A percentile compares a stretch with the other conserved stretches of the same genome.
These are phyloP conservation scores for Bombus difficillimus DNA, from an alignment of 1,140 invertebrate genomes.

Conservation along the genomic window DNA sequence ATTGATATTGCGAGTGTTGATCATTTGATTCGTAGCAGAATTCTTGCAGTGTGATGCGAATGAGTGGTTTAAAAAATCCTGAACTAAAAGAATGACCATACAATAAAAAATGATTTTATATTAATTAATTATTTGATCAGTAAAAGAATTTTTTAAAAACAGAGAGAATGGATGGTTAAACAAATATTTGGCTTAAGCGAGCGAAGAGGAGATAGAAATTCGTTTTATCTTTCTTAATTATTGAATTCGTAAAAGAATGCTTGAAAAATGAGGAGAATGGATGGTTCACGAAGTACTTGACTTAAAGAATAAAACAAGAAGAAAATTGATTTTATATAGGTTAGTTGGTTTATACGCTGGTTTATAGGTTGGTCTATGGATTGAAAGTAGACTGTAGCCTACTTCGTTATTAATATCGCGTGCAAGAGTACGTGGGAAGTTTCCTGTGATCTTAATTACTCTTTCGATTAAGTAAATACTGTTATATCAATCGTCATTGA, in stretches of 20 bases:
- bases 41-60: background rate
- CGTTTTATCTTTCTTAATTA: background rate
- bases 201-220: background rate
- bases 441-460: slow-evolving; percentile 13
- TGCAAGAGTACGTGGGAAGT: background rate
- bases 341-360: background rate
- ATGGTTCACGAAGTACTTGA: background rate
- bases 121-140: background rate
- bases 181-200: background rate
- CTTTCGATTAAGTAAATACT: background rate
- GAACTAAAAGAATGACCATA: background rate
- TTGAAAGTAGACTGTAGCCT: background rate
- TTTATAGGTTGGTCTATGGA: background rate
- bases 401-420: background rate
- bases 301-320: background rate
- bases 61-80: background rate
- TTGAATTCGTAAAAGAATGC: background rate
- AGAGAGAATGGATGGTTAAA: background rate
- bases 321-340: background rate
- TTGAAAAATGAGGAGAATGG: background rate
- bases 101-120: no score
- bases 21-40: background rate
- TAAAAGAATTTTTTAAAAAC: background rate
- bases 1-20: background rate
- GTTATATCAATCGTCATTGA: background rate